A percentile compares a stretch with the other conserved stretches of the same genome.
These are phyloP conservation scores for Dermolepida albohirtum DNA, from an alignment of 2,888 invertebrate species.

Conservation along the genomic window DNA sequence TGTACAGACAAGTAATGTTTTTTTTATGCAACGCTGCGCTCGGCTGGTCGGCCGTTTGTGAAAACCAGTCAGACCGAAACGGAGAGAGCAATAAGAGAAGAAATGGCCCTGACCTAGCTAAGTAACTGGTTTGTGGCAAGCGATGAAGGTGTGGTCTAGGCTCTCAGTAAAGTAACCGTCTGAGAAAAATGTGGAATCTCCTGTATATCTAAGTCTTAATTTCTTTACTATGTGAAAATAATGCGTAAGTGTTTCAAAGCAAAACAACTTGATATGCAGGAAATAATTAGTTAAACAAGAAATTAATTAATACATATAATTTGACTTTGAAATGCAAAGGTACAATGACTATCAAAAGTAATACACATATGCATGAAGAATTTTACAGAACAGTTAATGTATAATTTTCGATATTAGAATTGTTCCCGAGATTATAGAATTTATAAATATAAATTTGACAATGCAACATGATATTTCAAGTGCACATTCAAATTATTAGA, in stretches of 20 bases:
- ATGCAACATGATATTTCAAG: no score
- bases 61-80: conserved; percentile 43
- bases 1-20: conserved; percentile 38
- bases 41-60: conserved; percentile 37
- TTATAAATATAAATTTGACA: no score
- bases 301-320: no score
- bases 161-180: conserved; percentile 30
- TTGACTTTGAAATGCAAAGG: neutral
- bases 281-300: no score
- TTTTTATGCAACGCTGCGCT: conserved; percentile 40
- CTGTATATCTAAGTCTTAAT: conserved; percentile 7
- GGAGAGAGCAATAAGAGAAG: conserved; percentile 38
- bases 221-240: conserved; percentile 9
- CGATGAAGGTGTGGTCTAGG: conserved; percentile 36
- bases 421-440: no score
- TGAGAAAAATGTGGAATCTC: conserved; percentile 36
- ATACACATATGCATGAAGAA: no score
- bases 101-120: conserved; percentile 45
- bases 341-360: no score
- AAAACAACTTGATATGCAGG: no score
- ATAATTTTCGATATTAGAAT: no score
- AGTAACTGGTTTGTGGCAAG: conserved; percentile 41
- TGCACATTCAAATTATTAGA: no score
- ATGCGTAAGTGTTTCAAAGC: no score
- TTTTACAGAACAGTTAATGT: no score